Percentiles rank a stretch among this genome's conserved stretches.
These are phyloP conservation scores for Camelus bactrianus DNA, from an alignment of 2,113 vertebrate species.

Conservation along the genomic window DNA sequence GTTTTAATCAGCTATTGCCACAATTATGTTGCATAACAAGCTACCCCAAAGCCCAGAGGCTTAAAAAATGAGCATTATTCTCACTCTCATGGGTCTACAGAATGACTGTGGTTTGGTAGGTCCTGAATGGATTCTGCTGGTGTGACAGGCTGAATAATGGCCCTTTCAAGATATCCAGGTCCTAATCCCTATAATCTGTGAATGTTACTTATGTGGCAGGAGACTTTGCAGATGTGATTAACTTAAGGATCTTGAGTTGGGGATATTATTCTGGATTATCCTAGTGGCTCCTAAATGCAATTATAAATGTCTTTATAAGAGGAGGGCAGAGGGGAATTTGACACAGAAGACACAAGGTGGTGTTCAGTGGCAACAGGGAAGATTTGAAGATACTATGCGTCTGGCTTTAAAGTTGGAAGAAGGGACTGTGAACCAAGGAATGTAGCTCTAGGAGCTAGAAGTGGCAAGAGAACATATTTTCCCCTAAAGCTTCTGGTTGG, in stretches of 20 bases:
- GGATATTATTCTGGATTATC: background rate
- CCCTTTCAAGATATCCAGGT: background rate
- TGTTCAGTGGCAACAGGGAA: background rate
- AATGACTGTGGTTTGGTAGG: background rate
- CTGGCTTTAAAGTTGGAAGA: background rate
- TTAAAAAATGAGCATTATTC: background rate
- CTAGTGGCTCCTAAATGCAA: background rate
- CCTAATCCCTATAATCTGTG: background rate
- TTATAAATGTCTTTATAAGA: background rate
- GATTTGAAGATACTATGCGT: background rate
- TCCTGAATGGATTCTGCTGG: background rate
- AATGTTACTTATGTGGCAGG: background rate
- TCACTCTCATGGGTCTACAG: background rate
- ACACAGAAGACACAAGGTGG: background rate
- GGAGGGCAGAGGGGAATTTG: background rate
- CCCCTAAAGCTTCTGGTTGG: background rate
- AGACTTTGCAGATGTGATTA: background rate
- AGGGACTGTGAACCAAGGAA: background rate
- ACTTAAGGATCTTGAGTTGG: background rate
- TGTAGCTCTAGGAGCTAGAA: background rate
- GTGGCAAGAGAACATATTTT: background rate
- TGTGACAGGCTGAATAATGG: background rate
- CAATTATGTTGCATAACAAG: background rate
- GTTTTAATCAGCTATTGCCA: background rate
- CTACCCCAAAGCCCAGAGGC: background rate